A percentile compares a stretch with the other conserved stretches of the same genome.
Conservation (phyloP, 2,113 vertebrate species). For the Ailuropoda melanoleuca region DNA sequence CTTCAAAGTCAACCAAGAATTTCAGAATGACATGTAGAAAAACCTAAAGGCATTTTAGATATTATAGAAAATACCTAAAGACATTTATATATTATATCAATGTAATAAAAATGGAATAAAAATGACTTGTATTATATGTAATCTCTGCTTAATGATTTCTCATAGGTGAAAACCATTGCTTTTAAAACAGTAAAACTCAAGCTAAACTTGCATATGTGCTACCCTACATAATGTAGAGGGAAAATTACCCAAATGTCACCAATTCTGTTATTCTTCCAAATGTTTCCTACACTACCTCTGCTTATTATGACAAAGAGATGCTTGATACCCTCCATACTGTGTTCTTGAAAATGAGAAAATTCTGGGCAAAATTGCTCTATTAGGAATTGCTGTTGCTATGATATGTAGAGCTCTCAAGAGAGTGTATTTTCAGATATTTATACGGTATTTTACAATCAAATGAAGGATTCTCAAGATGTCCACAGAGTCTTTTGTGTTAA, state of each 20-base stretch:
- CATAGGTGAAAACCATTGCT: neutral
- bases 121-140: neutral
- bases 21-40: neutral
- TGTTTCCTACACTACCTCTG: neutral
- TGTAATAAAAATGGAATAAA: neutral
- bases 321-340: neutral
- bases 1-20: neutral
- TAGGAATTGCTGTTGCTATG: neutral
- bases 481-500: neutral
- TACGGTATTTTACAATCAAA: neutral
- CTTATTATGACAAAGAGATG: neutral
- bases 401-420: neutral
- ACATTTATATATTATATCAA: neutral
- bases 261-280: neutral
- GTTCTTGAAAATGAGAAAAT: constrained; percentile 1
- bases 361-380: neutral
- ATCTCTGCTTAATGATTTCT: neutral
- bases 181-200: neutral
- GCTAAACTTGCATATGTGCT: neutral
- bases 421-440: neutral
- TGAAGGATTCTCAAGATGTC: neutral
- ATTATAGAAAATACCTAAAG: neutral
- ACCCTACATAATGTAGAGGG: neutral
- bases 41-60: neutral
- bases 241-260: neutral